phyloP scores from a whole-genome alignment of 2,113 vertebrate genomes.

The Dolichotis patagonum region DNA sequence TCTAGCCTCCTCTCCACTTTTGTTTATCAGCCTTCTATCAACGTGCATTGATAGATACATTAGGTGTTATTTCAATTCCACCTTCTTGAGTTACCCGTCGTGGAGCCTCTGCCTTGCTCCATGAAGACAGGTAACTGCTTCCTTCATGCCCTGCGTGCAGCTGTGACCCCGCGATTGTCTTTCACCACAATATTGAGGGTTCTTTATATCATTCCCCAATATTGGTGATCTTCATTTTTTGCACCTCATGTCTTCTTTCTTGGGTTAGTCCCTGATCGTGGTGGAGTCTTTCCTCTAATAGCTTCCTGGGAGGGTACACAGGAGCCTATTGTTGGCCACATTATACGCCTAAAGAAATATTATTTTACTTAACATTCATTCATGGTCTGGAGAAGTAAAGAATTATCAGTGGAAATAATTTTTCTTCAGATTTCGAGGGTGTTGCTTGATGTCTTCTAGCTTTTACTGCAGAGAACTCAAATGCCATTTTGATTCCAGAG shows the following conservation, averaged over 20 bases:
- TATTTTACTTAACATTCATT: slow-evolving; percentile 5
- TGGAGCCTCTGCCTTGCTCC: background rate
- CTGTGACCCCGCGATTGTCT: background rate
- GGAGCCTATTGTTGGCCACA: background rate
- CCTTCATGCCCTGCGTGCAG: background rate
- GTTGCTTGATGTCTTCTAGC: background rate
- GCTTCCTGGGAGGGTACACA: background rate
- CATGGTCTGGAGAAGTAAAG: background rate
- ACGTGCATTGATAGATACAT: background rate
- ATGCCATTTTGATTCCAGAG: slow-evolving; percentile 1
- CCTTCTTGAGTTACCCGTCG: background rate
- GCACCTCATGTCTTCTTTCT: background rate
- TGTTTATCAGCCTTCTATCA: background rate
- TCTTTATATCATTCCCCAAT: background rate
- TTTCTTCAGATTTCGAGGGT: slow-evolving; percentile 14
- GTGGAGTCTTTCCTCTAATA: background rate
- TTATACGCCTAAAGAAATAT: background rate
- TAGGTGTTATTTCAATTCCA: background rate
- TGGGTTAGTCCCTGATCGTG: background rate
- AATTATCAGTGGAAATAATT: slow-evolving; percentile 20
- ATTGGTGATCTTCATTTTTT: background rate
- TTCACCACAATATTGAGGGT: background rate
- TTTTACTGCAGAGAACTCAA: background rate
- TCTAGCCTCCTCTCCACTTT: background rate
- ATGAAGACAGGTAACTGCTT: background rate